Percentiles rank a stretch among this genome's conserved stretches.
Conservation (phyloP, 2,797 vertebrate genomes). For the Arnoldichthys spilopterus region DNA sequence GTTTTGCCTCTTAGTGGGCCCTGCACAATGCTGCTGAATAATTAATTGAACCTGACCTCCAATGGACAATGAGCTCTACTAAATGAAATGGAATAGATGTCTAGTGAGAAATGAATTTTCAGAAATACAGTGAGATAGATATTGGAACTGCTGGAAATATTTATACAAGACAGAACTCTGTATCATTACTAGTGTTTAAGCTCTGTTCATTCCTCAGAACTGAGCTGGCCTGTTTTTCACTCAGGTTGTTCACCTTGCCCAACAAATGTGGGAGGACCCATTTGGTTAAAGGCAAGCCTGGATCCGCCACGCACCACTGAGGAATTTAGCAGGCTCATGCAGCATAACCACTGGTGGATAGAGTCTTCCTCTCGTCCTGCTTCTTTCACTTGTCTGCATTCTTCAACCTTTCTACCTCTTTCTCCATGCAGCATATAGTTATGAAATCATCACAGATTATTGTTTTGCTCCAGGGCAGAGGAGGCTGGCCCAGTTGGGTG, state of each 20-base stretch:
- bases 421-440: slow-evolving; percentile 11
- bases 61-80: neutral
- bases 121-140: neutral
- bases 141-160: slow-evolving; percentile 12
- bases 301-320: slow-evolving; percentile 52
- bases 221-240: slow-evolving; percentile 48
- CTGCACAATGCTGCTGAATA: slow-evolving; percentile 48
- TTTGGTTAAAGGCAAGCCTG: slow-evolving; percentile 51
- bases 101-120: neutral
- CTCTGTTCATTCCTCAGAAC: slow-evolving; percentile 37
- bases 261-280: slow-evolving; percentile 37
- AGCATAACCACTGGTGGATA: slow-evolving; percentile 11
- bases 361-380: neutral
- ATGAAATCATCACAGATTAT: slow-evolving; percentile 4
- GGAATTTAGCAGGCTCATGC: slow-evolving; percentile 56
- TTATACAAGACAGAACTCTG: slow-evolving; percentile 16
- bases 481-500: neutral
- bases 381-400: neutral
- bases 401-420: neutral
- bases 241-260: slow-evolving; percentile 31
- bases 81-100: neutral
- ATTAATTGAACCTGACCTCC: slow-evolving; percentile 50
- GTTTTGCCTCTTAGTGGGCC: neutral
- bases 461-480: neutral
- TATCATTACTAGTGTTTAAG: slow-evolving; percentile 17